These are phyloP conservation scores for Anhinga anhinga DNA, from an alignment of 2,113 vertebrate species.

Conservation along the genomic window DNA sequence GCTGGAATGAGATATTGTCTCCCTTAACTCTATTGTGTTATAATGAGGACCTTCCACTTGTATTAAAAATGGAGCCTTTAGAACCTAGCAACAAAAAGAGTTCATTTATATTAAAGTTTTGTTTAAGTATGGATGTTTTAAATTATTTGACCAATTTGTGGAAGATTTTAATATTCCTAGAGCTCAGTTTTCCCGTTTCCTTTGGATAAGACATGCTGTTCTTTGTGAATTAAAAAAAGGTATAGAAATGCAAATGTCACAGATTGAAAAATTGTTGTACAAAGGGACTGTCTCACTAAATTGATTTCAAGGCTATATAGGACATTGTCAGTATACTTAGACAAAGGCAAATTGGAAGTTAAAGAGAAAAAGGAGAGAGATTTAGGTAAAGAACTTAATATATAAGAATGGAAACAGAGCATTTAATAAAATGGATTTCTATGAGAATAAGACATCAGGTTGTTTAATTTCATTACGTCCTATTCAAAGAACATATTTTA, in stretches of 20 bases:
- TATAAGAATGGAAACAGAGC: conserved; percentile 12
- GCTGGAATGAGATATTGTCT: conserved; percentile 71
- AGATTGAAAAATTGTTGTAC: conserved; percentile 69
- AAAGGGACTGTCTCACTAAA: conserved; percentile 68
- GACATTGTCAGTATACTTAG: conserved; percentile 60
- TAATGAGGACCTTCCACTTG: conserved; percentile 70
- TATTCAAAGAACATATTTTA: conserved; percentile 17
- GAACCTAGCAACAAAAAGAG: conserved; percentile 59
- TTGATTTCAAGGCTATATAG: conserved; percentile 73
- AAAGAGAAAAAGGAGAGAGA: conserved; percentile 46
- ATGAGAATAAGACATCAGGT: conserved; percentile 30
- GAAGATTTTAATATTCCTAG: conserved; percentile 61
- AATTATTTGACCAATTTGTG: conserved; percentile 63
- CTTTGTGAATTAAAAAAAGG: conserved; percentile 71
- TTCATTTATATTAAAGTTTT: conserved; percentile 66
- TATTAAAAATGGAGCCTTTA: conserved; percentile 64
- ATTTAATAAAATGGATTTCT: conserved; percentile 60
- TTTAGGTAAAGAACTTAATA: conserved; percentile 63
- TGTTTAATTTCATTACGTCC: conserved; percentile 48
- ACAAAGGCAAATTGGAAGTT: conserved; percentile 68
- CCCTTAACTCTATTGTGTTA: conserved; percentile 61
- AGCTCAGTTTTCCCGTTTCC: conserved; percentile 48
- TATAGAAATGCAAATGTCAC: conserved; percentile 77
- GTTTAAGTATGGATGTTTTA: conserved; percentile 65
- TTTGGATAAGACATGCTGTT: conserved; percentile 48